Evolutionary conservation across 2,888 invertebrate genomes (phyloP).

Genomic region (Neocrepidodera transversa): DNA sequence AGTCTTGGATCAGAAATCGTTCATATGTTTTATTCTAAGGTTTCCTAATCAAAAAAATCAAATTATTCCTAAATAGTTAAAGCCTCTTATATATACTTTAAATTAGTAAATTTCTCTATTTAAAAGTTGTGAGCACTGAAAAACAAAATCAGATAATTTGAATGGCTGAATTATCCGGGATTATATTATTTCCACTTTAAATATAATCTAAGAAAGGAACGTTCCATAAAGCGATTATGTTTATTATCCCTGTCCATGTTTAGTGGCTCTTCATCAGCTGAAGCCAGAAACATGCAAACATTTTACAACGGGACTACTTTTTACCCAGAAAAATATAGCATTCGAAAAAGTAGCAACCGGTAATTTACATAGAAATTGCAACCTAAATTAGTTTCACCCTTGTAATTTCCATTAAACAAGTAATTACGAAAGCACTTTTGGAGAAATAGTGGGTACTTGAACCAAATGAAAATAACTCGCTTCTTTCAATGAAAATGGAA

Average conservation of each 20-base stretch:
- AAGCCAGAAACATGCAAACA: conserved; percentile 32
- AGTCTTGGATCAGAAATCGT: too few relatives aligned
- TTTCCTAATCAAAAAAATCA: too few relatives aligned
- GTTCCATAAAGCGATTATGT: conserved; percentile 13
- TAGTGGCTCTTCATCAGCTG: conserved; percentile 21
- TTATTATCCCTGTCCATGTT: conserved; percentile 27
- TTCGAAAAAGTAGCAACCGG: conserved; percentile 37
- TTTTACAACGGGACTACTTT: conserved; percentile 8
- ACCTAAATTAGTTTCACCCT: conserved; percentile 37
- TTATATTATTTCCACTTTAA: conserved; percentile 1
- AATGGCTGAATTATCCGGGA: too few relatives aligned
- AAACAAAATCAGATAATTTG: too few relatives aligned
- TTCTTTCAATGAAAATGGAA: conserved; percentile 17
- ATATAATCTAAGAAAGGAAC: conserved; percentile 5
- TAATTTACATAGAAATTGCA: conserved; percentile 42
- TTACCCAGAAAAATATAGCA: conserved; percentile 34
- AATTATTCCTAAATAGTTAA: too few relatives aligned
- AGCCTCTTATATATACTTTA: too few relatives aligned
- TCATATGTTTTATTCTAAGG: too few relatives aligned
- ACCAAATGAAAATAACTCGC: conserved; percentile 23
- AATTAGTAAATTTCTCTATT: too few relatives aligned
- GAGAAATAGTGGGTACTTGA: conserved; percentile 23
- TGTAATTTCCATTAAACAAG: conserved; percentile 39
- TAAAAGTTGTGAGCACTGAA: too few relatives aligned
- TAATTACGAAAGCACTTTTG: conserved; percentile 35